Conservation (phyloP, 2,888 invertebrate genomes). For the Mylabris sibirica region DNA sequence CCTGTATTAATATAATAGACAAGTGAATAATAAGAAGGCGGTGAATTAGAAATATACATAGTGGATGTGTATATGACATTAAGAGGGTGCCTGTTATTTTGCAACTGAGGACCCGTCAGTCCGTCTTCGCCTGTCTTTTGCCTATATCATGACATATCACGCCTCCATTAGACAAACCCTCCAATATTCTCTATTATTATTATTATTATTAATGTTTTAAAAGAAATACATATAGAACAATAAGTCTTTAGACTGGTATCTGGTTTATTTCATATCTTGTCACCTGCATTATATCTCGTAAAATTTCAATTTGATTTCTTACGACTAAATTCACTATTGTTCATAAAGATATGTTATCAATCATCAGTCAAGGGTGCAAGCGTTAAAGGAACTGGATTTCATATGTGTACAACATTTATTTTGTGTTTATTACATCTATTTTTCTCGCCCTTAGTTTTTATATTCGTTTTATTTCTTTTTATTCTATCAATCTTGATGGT, state of each 20-base stretch:
- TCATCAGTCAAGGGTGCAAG: not conserved
- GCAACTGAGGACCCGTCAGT: slow-evolving; percentile 35
- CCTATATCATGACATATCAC: slow-evolving; percentile 34
- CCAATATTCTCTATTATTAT: slow-evolving; percentile 25
- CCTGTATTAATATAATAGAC: slow-evolving; percentile 31
- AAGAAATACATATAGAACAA: slow-evolving; percentile 14
- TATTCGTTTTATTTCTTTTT: not conserved
- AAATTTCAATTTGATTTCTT: slow-evolving; percentile 17
- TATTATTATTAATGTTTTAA: slow-evolving; percentile 24
- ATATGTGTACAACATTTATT: not conserved
- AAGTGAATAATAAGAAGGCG: slow-evolving; percentile 35
- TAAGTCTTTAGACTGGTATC: slow-evolving; percentile 10
- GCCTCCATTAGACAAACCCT: slow-evolving; percentile 21
- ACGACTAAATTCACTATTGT: slow-evolving; percentile 12
- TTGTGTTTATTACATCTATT: slow-evolving; percentile 10
- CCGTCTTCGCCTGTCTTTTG: slow-evolving; percentile 35
- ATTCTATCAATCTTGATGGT: slow-evolving; percentile 1
- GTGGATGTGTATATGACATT: slow-evolving; percentile 36
- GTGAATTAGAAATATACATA: slow-evolving; percentile 25
- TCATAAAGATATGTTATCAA: slow-evolving; percentile 12
- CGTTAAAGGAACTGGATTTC: not conserved
- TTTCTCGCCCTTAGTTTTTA: slow-evolving; percentile 2
- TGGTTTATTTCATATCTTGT: slow-evolving; percentile 10
- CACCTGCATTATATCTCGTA: slow-evolving; percentile 14
- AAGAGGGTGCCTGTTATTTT: slow-evolving; percentile 39